Evolutionary conservation across 1,140 invertebrate species (phyloP).

Genomic region (Saccostrea echinata): DNA sequence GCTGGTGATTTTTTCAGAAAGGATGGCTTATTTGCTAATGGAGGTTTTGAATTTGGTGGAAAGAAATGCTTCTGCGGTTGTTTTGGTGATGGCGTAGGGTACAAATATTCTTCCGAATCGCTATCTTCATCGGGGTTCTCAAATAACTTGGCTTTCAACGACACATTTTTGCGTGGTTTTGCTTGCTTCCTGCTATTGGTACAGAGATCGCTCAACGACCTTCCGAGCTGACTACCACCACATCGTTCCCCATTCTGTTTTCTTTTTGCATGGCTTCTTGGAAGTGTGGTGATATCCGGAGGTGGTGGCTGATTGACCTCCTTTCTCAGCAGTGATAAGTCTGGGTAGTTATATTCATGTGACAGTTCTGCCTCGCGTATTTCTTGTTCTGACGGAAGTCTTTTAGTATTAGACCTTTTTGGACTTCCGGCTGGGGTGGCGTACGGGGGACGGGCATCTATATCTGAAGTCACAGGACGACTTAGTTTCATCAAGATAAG

Average conservation of each 20-base stretch:
- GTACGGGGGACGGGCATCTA: not conserved
- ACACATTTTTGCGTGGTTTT: not conserved
- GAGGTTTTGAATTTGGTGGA: conserved; percentile 12
- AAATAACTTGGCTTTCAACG: conserved; percentile 1
- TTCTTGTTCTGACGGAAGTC: not conserved
- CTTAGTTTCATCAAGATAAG: not conserved
- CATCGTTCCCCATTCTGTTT: not conserved
- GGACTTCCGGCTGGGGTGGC: not conserved
- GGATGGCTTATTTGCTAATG: not conserved
- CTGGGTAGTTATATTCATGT: conserved; percentile 9
- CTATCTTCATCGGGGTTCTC: not conserved
- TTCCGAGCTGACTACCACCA: no score
- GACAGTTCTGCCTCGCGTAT: not conserved
- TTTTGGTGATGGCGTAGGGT: not conserved
- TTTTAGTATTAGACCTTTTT: not conserved
- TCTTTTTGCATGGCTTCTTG: not conserved
- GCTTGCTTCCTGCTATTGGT: not conserved
- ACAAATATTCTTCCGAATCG: not conserved
- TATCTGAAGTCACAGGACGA: not conserved
- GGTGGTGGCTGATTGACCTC: not conserved
- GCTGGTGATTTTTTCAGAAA: not conserved
- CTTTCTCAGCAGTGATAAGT: not conserved
- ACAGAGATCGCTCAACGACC: not conserved
- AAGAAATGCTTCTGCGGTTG: not conserved
- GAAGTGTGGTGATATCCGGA: not conserved